These are phyloP conservation scores for Pammene fasciana DNA, from an alignment of 2,888 invertebrate species.

Conservation along the genomic window DNA sequence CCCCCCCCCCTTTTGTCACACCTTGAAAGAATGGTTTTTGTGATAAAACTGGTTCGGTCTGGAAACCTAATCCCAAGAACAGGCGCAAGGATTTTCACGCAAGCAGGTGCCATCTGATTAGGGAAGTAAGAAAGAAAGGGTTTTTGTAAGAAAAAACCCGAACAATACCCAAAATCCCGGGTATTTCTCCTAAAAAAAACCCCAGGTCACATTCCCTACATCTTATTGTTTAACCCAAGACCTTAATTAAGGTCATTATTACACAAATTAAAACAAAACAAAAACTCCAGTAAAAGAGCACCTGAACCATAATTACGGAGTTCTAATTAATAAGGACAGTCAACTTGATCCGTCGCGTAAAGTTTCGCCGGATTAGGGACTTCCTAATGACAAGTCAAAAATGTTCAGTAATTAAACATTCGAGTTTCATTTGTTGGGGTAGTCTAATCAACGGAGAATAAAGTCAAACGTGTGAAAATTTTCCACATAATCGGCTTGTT, in stretches of 20 bases:
- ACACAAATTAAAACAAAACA: neutral
- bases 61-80: too few species aligned
- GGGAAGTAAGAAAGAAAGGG: too few species aligned
- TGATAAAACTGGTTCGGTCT: too few species aligned
- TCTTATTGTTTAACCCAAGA: neutral
- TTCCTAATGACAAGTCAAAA: slow-evolving; percentile 59
- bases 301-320: slow-evolving; percentile 66
- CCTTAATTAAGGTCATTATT: neutral
- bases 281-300: slow-evolving; percentile 46
- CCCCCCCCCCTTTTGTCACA: too few species aligned
- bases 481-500: too few species aligned
- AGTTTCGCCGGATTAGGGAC: slow-evolving; percentile 28
- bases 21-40: too few species aligned
- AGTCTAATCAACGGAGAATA: neutral
- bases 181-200: too few species aligned
- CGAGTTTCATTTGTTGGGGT: slow-evolving; percentile 23
- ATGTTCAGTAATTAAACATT: slow-evolving; percentile 61
- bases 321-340: slow-evolving; percentile 73
- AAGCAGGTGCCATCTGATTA: too few species aligned
- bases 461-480: neutral
- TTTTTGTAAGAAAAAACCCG: too few species aligned
- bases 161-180: too few species aligned
- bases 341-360: slow-evolving; percentile 44
- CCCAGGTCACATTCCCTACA: too few species aligned
- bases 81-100: too few species aligned